These are phyloP conservation scores for Pristis pectinata DNA, from an alignment of 2,797 vertebrate genomes.

Conservation along the genomic window DNA sequence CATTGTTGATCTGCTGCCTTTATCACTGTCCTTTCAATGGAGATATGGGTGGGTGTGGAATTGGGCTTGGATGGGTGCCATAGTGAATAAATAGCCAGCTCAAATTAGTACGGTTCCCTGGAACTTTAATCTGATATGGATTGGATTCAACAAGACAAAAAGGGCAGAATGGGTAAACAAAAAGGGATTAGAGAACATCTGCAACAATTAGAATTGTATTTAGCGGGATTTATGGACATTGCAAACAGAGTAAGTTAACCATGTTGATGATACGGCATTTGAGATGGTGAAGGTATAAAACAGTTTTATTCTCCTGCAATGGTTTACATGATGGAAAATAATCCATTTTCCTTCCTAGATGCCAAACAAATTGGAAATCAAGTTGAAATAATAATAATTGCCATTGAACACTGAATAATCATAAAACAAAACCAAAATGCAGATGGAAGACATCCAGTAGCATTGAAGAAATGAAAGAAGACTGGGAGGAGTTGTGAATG, in stretches of 20 bases:
- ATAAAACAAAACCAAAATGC: neutral
- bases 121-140: neutral
- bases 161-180: neutral
- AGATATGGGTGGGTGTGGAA: neutral
- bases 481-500: conserved; percentile 24
- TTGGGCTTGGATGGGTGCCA: neutral
- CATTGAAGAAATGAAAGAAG: conserved; percentile 2
- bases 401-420: neutral
- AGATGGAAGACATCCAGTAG: conserved; percentile 23
- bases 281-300: neutral
- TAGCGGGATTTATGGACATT: neutral
- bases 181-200: neutral
- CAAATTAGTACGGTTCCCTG: neutral
- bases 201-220: neutral
- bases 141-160: neutral
- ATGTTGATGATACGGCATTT: neutral
- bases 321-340: neutral
- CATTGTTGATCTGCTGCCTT: neutral
- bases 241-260: neutral
- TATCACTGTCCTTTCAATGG: neutral
- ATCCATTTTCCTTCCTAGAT: neutral
- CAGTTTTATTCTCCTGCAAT: neutral
- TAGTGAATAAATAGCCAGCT: neutral
- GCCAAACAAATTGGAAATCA: neutral
- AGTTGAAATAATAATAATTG: neutral